Evolutionary conservation across 2,113 vertebrate genomes (phyloP).

Genomic region (Pteropus alecto): DNA sequence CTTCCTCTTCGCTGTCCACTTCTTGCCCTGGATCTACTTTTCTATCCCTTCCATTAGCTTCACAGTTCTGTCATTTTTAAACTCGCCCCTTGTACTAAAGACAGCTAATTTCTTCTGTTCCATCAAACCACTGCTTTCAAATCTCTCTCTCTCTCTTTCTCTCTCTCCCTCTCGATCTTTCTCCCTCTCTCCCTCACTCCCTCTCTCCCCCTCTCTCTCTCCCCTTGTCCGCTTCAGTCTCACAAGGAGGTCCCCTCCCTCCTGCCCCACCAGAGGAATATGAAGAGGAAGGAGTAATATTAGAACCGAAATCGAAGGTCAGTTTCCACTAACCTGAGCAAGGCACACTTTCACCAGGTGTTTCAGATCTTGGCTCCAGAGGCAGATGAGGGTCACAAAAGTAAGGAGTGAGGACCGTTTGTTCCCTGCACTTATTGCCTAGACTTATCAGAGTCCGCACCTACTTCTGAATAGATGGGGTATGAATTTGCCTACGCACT

Average conservation of each 20-base stretch:
- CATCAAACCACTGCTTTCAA: background rate
- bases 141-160: background rate
- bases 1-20: accelerated
- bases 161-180: too few species aligned
- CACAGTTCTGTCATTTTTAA: background rate
- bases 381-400: background rate
- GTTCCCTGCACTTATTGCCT: background rate
- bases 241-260: background rate
- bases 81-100: background rate
- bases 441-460: background rate
- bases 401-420: background rate
- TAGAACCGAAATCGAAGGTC: background rate
- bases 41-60: background rate
- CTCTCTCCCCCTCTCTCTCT: too few species aligned
- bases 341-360: conserved; percentile 39
- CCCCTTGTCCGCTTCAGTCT: background rate
- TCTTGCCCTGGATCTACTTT: background rate
- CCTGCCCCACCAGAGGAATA: accelerated
- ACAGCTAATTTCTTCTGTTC: background rate
- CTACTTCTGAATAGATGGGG: background rate
- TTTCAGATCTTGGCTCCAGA: background rate
- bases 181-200: too few species aligned
- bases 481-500: background rate
- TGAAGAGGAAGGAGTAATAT: background rate
- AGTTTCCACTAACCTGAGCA: background rate